Conservation (phyloP, 1,140 invertebrate species). For the Wasmannia auropunctata region DNA sequence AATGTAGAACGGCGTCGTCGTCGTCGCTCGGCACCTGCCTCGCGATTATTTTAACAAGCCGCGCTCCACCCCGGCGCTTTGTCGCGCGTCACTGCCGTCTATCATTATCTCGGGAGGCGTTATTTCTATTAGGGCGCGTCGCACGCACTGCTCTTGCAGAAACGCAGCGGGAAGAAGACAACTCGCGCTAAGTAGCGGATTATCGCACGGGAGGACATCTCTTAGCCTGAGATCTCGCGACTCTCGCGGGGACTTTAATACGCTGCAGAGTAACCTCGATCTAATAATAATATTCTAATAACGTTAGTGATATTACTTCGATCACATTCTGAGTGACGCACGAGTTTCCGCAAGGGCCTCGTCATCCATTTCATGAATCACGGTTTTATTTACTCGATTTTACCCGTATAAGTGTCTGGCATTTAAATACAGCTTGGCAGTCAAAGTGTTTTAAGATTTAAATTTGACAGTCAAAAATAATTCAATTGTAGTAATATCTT, state of each 20-base stretch:
- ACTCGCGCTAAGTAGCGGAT: not conserved
- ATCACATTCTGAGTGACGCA: not conserved
- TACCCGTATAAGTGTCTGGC: not conserved
- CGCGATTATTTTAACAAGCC: slow-evolving; percentile 55
- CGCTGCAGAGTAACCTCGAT: not conserved
- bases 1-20: slow-evolving; percentile 41
- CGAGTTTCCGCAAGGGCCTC: not conserved
- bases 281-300: slow-evolving; percentile 2
- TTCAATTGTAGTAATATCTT: not conserved
- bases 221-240: not conserved
- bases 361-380: not conserved
- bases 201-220: not conserved
- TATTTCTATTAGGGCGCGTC: slow-evolving; percentile 27
- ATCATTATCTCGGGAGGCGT: slow-evolving; percentile 26
- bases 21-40: slow-evolving; percentile 38
- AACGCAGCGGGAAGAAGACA: not conserved
- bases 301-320: not conserved
- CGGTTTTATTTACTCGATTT: not conserved
- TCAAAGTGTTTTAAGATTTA: not conserved
- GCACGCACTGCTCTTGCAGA: not conserved
- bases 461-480: not conserved
- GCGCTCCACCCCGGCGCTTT: slow-evolving; percentile 15
- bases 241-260: not conserved
- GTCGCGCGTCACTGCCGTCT: slow-evolving; percentile 7
- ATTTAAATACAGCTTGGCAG: not conserved